These are phyloP conservation scores for Eira barbara DNA, from an alignment of 2,113 vertebrate genomes.

Conservation along the genomic window DNA sequence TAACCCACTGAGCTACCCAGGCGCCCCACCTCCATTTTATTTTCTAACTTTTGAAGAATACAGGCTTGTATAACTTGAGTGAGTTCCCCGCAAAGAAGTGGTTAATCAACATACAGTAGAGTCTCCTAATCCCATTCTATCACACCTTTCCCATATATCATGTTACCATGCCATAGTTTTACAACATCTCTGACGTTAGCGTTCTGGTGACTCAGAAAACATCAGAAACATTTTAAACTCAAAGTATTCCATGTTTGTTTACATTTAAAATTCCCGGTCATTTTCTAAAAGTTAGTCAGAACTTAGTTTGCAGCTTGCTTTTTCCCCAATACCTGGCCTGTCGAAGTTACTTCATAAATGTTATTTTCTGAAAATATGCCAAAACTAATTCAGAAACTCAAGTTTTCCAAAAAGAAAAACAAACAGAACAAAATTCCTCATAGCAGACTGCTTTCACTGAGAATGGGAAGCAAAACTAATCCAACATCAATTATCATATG, in stretches of 20 bases:
- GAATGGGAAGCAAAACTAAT: slow-evolving; percentile 12
- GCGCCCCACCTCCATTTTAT: neutral
- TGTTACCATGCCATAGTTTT: neutral
- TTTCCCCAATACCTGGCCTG: neutral
- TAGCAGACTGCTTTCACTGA: neutral
- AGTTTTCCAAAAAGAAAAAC: neutral
- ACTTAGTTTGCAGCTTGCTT: neutral
- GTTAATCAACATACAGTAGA: neutral
- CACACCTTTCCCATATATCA: neutral
- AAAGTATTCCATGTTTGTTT: neutral
- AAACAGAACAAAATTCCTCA: neutral
- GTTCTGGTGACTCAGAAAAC: neutral
- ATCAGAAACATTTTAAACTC: neutral
- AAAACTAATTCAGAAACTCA: slow-evolving; percentile 28
- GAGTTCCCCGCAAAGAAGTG: neutral
- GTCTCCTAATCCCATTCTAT: neutral
- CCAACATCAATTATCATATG: neutral
- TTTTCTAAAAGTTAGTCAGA: neutral
- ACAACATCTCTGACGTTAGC: neutral
- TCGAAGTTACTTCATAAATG: neutral
- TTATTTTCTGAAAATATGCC: slow-evolving; percentile 32
- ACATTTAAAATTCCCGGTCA: neutral
- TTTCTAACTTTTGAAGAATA: neutral
- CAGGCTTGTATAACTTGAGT: neutral
- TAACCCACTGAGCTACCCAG: too few relatives aligned